A percentile compares a stretch with the other conserved stretches of the same genome.
Evolutionary conservation across 2,888 invertebrate genomes (phyloP).

Genomic region (Drosophila macrospina): DNA sequence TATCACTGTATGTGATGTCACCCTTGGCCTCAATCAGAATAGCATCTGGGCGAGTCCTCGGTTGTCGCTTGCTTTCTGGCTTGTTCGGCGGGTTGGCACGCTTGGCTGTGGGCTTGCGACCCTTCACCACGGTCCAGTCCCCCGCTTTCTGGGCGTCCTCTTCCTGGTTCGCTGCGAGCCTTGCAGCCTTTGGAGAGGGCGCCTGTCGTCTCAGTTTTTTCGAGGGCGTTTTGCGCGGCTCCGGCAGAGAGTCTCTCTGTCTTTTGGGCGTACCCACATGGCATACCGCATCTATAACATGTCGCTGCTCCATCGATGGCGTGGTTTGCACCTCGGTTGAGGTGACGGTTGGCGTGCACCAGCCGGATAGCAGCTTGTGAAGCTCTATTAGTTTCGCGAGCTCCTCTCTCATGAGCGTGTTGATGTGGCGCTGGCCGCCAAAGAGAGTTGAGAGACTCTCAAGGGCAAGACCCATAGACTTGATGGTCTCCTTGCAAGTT

Average conservation of each 20-base stretch:
- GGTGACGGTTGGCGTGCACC: no score
- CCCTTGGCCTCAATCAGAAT: neutral
- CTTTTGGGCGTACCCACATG: neutral
- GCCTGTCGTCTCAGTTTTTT: neutral
- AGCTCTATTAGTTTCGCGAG: no score
- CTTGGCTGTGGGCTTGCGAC: neutral
- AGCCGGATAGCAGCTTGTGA: no score
- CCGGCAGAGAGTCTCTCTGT: neutral
- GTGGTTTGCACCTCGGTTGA: neutral
- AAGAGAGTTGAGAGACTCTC: no score
- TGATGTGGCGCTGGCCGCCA: no score
- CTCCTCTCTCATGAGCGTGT: no score
- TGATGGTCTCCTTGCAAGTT: no score
- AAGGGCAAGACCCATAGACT: no score
- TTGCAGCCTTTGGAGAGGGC: neutral
- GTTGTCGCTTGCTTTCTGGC: neutral
- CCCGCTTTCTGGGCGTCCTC: neutral
- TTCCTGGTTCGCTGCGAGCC: no score
- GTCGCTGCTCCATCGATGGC: neutral
- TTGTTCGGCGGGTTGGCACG: neutral
- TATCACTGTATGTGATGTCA: neutral
- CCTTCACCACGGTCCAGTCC: neutral
- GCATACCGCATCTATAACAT: neutral
- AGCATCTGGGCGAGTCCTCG: neutral
- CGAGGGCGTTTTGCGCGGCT: neutral